Evolutionary conservation across 2,113 vertebrate genomes (phyloP).

Genomic region (Pterophyllum scalare): DNA sequence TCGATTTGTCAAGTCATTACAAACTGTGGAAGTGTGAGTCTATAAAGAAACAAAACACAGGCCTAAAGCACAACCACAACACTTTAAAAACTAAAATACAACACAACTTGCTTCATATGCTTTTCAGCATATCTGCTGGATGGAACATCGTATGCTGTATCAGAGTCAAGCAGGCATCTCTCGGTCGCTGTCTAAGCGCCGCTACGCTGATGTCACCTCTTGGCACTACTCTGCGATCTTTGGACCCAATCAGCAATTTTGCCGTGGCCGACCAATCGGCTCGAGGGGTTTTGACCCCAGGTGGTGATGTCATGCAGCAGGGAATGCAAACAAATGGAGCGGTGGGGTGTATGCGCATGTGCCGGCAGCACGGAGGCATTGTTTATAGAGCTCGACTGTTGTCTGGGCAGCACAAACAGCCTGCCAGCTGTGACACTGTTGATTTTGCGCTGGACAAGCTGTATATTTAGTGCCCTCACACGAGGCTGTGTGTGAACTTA

Average conservation of each 20-base stretch:
- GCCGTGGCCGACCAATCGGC: constrained; percentile 52
- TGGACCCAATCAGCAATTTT: constrained; percentile 77
- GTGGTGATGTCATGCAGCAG: constrained; percentile 75
- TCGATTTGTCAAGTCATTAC: constrained; percentile 30
- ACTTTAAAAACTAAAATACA: neutral
- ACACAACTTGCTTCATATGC: constrained; percentile 39
- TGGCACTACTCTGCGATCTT: constrained; percentile 77
- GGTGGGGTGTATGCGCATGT: constrained; percentile 12
- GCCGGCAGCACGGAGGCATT: constrained; percentile 39
- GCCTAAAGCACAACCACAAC: constrained; percentile 28
- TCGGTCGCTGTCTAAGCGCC: constrained; percentile 68
- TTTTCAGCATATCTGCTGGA: constrained; percentile 19
- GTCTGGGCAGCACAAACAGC: constrained; percentile 65
- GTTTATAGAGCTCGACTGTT: constrained; percentile 66
- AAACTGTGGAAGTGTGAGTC: constrained; percentile 38
- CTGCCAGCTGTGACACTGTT: constrained; percentile 77
- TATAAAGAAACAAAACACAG: constrained; percentile 29
- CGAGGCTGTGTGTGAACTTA: constrained; percentile 29
- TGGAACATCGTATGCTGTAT: constrained; percentile 24
- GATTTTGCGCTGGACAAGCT: constrained; percentile 60
- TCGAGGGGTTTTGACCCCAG: constrained; percentile 34
- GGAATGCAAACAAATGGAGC: constrained; percentile 74
- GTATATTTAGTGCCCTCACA: constrained; percentile 50
- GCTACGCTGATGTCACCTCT: constrained; percentile 78
- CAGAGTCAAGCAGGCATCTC: constrained; percentile 61